phyloP scores from a whole-genome alignment of 2,797 vertebrate species.

The Sebastiscus tertius region DNA sequence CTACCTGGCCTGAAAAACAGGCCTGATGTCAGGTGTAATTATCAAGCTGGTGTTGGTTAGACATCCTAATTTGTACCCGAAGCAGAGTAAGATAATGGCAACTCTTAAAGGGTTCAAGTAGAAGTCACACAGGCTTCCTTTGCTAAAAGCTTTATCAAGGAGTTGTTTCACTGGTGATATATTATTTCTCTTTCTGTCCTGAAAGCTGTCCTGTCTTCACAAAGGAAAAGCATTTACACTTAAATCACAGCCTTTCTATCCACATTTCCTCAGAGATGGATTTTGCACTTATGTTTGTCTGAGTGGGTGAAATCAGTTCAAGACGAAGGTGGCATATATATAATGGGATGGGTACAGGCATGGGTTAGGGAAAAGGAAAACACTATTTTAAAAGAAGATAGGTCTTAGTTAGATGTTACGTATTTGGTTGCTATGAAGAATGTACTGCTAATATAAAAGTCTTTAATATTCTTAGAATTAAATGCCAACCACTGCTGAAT shows the following conservation, averaged over 20 bases:
- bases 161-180: constrained; percentile 4
- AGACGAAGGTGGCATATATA: background rate
- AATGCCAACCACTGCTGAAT: background rate
- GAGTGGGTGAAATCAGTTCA: background rate
- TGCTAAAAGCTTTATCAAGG: constrained; percentile 25
- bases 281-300: background rate
- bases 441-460: background rate
- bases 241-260: background rate
- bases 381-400: background rate
- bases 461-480: background rate
- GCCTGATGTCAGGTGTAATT: background rate
- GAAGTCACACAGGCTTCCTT: background rate
- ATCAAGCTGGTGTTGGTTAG: background rate
- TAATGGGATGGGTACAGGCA: background rate
- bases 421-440: background rate
- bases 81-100: background rate
- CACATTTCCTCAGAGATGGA: background rate
- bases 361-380: background rate
- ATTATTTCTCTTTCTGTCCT: constrained; percentile 10
- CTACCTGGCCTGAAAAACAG: background rate
- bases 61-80: background rate
- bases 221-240: constrained; percentile 13
- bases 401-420: background rate
- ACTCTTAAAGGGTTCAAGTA: background rate
- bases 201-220: background rate